Evolutionary conservation across 2,888 invertebrate species (phyloP).

Genomic region (Nymphalis polychloros): DNA sequence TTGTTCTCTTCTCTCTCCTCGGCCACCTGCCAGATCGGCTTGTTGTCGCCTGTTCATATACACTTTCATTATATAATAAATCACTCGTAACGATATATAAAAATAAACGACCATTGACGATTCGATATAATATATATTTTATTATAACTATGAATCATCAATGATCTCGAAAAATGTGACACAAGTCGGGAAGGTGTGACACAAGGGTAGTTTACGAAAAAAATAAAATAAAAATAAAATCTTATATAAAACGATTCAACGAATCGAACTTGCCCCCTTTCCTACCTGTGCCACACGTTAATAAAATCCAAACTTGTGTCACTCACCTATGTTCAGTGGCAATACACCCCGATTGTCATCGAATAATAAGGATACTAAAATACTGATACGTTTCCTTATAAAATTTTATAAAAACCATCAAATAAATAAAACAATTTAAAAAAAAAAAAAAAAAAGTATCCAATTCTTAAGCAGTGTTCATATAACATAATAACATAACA

Average conservation of each 20-base stretch:
- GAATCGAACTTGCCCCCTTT: conserved; percentile 56
- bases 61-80: conserved; percentile 27
- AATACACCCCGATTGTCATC: conserved; percentile 16
- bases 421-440: conserved; percentile 23
- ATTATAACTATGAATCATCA: conserved; percentile 20
- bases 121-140: not conserved
- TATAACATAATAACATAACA: conserved; percentile 1
- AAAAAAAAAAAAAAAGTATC: not conserved
- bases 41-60: conserved; percentile 88
- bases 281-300: conserved; percentile 80
- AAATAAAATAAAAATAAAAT: not conserved
- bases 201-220: conserved; percentile 49
- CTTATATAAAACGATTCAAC: not conserved
- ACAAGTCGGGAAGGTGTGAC: conserved; percentile 82
- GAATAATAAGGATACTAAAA: conserved; percentile 16
- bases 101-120: conserved; percentile 34
- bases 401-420: conserved; percentile 15
- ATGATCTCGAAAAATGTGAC: conserved; percentile 63
- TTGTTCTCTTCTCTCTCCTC: conserved; percentile 99
- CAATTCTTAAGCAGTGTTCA: conserved; percentile 4
- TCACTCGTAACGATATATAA: conserved; percentile 22
- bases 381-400: conserved; percentile 14
- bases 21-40: conserved; percentile 98
- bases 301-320: conserved; percentile 77
- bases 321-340: conserved; percentile 70